These are phyloP conservation scores for Agriotes lineatus DNA, from an alignment of 2,888 invertebrate species.

Conservation along the genomic window DNA sequence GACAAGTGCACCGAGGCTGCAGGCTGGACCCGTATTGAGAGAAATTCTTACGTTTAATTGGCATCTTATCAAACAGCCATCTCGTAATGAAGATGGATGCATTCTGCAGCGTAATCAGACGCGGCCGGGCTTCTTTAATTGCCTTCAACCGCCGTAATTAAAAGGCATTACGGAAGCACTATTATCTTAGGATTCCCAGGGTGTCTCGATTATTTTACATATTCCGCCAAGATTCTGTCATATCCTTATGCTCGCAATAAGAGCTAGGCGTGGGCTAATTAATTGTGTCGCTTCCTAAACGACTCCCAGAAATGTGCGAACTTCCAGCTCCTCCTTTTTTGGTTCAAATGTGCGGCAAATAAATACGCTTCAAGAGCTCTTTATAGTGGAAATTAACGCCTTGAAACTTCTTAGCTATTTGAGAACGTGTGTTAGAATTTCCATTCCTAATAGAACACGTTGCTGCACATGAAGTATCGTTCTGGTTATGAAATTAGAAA, in stretches of 20 bases:
- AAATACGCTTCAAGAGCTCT: too few species aligned
- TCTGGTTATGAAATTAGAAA: too few species aligned
- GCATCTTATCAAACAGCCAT: conserved; percentile 57
- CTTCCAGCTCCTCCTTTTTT: too few species aligned
- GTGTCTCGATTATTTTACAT: conserved; percentile 36
- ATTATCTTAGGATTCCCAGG: conserved; percentile 43
- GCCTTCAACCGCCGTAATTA: conserved; percentile 60
- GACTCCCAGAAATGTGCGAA: too few species aligned
- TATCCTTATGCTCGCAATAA: conserved; percentile 8
- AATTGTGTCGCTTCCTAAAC: background rate
- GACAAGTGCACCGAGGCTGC: background rate
- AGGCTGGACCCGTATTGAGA: conserved; percentile 3
- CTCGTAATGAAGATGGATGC: conserved; percentile 62
- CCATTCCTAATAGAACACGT: too few species aligned
- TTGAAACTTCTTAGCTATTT: too few species aligned
- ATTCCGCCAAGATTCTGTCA: conserved; percentile 30
- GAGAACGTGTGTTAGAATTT: too few species aligned
- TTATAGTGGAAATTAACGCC: too few species aligned
- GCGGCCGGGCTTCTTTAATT: conserved; percentile 59
- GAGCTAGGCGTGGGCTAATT: conserved; percentile 16
- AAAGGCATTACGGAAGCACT: conserved; percentile 53
- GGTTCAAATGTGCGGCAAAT: too few species aligned
- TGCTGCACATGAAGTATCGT: too few species aligned
- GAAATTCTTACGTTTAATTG: conserved; percentile 51
- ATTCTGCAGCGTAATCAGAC: conserved; percentile 56